These are phyloP conservation scores for Tangara arthus DNA, from an alignment of 2,797 vertebrate species.

Conservation along the genomic window DNA sequence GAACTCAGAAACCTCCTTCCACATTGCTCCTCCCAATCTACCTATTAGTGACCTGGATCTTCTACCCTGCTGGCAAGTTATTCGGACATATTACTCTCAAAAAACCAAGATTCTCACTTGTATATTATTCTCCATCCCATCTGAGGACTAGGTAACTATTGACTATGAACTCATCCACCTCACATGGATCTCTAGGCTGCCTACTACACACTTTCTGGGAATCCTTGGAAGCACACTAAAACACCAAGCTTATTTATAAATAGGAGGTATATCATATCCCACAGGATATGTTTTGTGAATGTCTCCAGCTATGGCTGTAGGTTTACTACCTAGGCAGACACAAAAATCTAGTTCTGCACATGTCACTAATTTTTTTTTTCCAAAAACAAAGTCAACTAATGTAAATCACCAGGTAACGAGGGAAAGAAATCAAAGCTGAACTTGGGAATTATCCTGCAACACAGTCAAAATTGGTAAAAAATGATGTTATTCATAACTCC, in stretches of 20 bases:
- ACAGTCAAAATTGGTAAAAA: background rate
- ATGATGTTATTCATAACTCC: too few species aligned
- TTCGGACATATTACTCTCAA: background rate
- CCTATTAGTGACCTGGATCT: background rate
- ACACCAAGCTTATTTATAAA: background rate
- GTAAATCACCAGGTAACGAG: background rate
- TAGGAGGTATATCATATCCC: background rate
- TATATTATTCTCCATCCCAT: background rate
- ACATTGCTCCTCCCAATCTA: background rate
- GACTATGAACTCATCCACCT: background rate
- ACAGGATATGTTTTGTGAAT: background rate
- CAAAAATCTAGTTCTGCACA: background rate
- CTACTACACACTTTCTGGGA: rapidly evolving
- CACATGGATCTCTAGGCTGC: background rate
- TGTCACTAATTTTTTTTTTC: background rate
- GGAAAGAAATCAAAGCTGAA: background rate
- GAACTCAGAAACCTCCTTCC: background rate
- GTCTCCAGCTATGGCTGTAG: background rate
- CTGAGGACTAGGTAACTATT: background rate
- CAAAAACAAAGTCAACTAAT: background rate
- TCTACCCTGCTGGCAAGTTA: background rate
- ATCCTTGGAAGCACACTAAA: background rate
- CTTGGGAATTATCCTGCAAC: background rate
- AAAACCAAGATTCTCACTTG: background rate
- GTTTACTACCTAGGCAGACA: background rate